Base-by-base conservation (phyloP, 2,113 vertebrate species). In the Antennarius striatus region DNA sequence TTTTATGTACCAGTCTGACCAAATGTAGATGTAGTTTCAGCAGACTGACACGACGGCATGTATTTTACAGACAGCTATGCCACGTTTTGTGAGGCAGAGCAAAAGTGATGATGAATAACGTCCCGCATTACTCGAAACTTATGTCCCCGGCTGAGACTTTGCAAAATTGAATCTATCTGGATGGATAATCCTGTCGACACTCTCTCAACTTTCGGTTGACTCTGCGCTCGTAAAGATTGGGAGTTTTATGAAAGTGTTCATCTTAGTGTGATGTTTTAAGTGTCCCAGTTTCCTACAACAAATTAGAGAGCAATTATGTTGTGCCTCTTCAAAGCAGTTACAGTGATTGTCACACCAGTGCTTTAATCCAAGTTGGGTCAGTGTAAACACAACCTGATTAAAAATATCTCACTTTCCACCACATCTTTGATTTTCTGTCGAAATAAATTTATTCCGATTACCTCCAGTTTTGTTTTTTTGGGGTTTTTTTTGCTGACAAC, bases 331-430 rank as follows among this genome's bases (percentile, higher is more conserved):
- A 56, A 81, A 36, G 58, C 63, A 77, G 66, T 82, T 73, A 74
- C 16, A 53, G 55, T 52, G 64, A 75, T 64, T 85, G 67, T 77
- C 40, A 64, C 22, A 49, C 48, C 13, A 29, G 32, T 59, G 51
- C 55, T 80, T 76, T 72, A 62, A 73, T 82, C 40, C 42, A 62
- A 64, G 49, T 1, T 16, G 71, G 62, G 66, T 60, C 65, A 42
- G 58, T 16, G 45, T 68, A 60, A 81, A 80, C 73, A 76, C 53
- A 58, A 16, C 29, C 68, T 79, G 73, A 82, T 83, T 66, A 81
- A 76, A 80, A 85, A 60, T 15, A 40, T 12, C 62, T 69, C 0
- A 0, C 58, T 66, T 73, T 63, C 54, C 1, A 48, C 51, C 15
- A 14, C 15, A 40, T 53, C 5, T 59, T 62, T 63, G 13, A 67